A percentile compares a stretch with the other conserved stretches of the same genome.
These are phyloP conservation scores for Drosophila anceps DNA, from an alignment of 2,888 invertebrate genomes.

Conservation along the genomic window DNA sequence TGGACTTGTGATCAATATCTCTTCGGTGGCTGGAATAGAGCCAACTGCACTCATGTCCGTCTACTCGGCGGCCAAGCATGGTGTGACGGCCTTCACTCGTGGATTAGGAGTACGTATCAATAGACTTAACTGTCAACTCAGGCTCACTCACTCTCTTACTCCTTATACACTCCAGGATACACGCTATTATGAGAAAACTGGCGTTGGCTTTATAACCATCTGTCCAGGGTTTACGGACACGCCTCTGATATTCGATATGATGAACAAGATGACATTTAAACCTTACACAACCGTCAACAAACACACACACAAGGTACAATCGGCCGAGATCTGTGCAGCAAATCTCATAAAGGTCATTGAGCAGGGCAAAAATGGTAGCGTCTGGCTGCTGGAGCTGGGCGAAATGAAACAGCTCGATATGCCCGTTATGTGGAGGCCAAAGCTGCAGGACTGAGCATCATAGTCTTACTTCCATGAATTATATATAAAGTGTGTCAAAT, in stretches of 20 bases:
- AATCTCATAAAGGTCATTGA: conserved; percentile 76
- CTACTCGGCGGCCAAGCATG: conserved; percentile 84
- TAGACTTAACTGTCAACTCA: too few relatives aligned
- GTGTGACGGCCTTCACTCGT: conserved; percentile 84
- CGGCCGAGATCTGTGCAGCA: conserved; percentile 70
- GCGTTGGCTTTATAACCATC: conserved; percentile 76
- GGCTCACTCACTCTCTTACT: neutral
- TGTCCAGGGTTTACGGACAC: conserved; percentile 78
- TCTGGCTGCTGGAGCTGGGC: conserved; percentile 77
- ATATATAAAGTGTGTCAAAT: neutral
- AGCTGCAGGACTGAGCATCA: neutral
- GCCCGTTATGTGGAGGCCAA: conserved; percentile 67
- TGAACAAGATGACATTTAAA: conserved; percentile 65
- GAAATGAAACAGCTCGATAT: conserved; percentile 67
- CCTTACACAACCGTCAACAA: conserved; percentile 42
- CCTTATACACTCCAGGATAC: conserved; percentile 45
- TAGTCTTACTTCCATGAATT: neutral
- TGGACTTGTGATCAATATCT: conserved; percentile 84
- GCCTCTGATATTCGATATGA: conserved; percentile 55
- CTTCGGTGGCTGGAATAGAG: conserved; percentile 82
- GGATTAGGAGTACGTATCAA: conserved; percentile 74
- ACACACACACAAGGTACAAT: conserved; percentile 60
- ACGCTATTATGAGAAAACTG: conserved; percentile 56
- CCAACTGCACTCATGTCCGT: conserved; percentile 72
- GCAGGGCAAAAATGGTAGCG: conserved; percentile 71